Evolutionary conservation across 2,797 vertebrate species (phyloP).

Genomic region (Florisuga fusca): DNA sequence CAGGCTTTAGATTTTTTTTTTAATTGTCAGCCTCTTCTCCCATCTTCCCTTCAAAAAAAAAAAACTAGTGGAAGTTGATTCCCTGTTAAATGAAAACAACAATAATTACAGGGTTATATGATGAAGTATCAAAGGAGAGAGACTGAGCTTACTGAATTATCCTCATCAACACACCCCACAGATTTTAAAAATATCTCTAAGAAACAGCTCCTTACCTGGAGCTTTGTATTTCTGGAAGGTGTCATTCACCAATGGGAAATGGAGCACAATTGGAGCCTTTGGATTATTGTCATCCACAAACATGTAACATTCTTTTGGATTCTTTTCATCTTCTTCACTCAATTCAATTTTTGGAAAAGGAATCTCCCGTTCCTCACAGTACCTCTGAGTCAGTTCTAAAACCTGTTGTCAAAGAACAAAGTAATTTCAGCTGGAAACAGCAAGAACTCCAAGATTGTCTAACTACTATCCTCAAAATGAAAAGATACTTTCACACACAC

Average conservation of each 20-base stretch:
- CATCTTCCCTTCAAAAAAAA: background rate
- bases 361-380: slow-evolving; percentile 78
- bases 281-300: slow-evolving; percentile 75
- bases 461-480: background rate
- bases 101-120: background rate
- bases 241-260: slow-evolving; percentile 82
- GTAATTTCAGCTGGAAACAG: background rate
- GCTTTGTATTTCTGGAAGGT: slow-evolving; percentile 78
- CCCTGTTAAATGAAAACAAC: background rate
- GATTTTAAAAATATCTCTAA: background rate
- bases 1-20: background rate
- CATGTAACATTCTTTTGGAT: slow-evolving; percentile 81
- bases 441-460: background rate
- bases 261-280: slow-evolving; percentile 76
- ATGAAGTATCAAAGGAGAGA: background rate
- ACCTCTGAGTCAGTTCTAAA: slow-evolving; percentile 76
- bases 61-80: background rate
- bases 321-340: slow-evolving; percentile 67
- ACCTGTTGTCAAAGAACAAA: slow-evolving; percentile 55
- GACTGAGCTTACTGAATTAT: background rate
- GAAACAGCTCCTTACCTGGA: slow-evolving; percentile 71
- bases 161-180: background rate
- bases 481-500: background rate
- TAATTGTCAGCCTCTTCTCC: background rate
- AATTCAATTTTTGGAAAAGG: slow-evolving; percentile 78